A percentile compares a stretch with the other conserved stretches of the same genome.
These are phyloP conservation scores for Volucella bombylans DNA, from an alignment of 2,888 invertebrate genomes.

Conservation along the genomic window DNA sequence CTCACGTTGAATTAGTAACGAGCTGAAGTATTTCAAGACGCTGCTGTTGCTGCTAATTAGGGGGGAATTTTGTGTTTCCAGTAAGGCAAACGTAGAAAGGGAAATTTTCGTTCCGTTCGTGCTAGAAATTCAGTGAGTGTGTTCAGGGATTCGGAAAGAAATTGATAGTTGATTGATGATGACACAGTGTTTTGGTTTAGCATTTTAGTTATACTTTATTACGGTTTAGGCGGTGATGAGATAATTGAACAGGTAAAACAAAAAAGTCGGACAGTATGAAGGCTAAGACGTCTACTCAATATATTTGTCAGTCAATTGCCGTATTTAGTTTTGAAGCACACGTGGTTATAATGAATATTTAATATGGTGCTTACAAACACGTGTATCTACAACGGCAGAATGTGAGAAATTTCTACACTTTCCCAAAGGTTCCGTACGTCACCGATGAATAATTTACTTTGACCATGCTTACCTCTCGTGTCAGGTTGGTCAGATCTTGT, in stretches of 20 bases:
- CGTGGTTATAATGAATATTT: too few relatives aligned
- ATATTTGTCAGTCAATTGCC: too few relatives aligned
- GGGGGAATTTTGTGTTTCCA: conserved; percentile 23
- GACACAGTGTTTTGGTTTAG: conserved; percentile 40
- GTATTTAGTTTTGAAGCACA: too few relatives aligned
- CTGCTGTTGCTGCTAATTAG: conserved; percentile 51
- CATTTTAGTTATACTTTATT: not conserved
- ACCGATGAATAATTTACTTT: too few relatives aligned
- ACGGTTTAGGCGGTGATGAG: not conserved
- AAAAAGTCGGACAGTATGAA: not conserved
- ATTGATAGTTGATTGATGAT: conserved; percentile 23
- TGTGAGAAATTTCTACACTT: too few relatives aligned
- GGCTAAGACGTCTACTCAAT: too few relatives aligned
- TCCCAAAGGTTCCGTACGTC: too few relatives aligned
- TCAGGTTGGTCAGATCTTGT: too few relatives aligned
- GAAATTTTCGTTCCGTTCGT: conserved; percentile 37
- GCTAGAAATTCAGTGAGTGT: conserved; percentile 1
- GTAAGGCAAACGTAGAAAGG: conserved; percentile 51
- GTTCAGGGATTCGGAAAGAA: conserved; percentile 11
- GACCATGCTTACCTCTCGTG: too few relatives aligned
- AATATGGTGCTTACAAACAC: too few relatives aligned
- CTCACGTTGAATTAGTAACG: conserved; percentile 54
- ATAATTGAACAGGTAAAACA: not conserved
- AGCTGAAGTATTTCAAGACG: conserved; percentile 20
- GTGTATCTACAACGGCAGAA: too few relatives aligned